These are phyloP conservation scores for Dryobates pubescens DNA, from an alignment of 2,797 vertebrate species.

Conservation along the genomic window DNA sequence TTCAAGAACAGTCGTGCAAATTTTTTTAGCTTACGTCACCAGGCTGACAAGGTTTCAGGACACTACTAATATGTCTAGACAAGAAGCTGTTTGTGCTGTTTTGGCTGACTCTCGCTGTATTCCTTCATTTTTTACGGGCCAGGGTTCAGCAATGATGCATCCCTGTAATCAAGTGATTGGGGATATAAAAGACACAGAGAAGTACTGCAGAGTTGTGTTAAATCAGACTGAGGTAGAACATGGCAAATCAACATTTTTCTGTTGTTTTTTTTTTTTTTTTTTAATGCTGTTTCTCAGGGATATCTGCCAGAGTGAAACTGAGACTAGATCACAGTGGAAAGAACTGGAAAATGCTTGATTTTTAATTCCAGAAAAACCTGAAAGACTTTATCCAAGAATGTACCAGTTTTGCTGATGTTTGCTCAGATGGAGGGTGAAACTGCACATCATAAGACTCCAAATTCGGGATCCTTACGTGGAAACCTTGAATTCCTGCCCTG, in stretches of 20 bases:
- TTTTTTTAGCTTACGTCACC: constrained; percentile 10
- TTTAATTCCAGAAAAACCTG: background rate
- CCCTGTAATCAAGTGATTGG: constrained; percentile 41
- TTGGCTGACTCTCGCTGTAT: constrained; percentile 45
- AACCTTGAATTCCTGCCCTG: background rate
- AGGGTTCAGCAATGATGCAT: constrained; percentile 54
- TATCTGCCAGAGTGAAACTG: background rate
- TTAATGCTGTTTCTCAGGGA: background rate
- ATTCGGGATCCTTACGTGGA: background rate
- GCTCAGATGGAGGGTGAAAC: background rate
- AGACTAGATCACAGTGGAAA: background rate
- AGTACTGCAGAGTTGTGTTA: constrained; percentile 14
- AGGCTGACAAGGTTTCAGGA: constrained; percentile 32
- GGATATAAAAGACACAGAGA: constrained; percentile 16
- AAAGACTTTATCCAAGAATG: background rate
- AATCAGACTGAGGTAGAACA: constrained; percentile 22
- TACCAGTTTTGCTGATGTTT: background rate
- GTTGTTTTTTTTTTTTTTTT: background rate
- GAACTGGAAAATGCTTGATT: background rate
- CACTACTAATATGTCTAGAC: constrained; percentile 50
- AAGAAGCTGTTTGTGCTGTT: constrained; percentile 48
- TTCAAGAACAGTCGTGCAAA: background rate
- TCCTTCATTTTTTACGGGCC: constrained; percentile 15
- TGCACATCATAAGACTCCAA: background rate
- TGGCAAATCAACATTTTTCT: constrained; percentile 19